Conservation (phyloP, 2,888 invertebrate genomes). For the Dorcus parallelipipedus region DNA sequence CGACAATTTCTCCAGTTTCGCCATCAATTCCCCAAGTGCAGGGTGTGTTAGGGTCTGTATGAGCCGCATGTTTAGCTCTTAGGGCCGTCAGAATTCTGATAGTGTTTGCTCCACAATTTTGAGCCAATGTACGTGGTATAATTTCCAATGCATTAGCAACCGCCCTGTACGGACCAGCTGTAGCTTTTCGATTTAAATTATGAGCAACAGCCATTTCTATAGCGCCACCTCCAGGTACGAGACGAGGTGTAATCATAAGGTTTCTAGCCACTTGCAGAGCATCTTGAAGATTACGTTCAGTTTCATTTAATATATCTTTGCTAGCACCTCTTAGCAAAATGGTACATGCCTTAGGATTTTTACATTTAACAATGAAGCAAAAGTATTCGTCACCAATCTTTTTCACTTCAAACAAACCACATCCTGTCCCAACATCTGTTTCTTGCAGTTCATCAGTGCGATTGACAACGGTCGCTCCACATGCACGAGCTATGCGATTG, state of each 20-base stretch:
- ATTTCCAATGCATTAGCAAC: slow-evolving; percentile 94
- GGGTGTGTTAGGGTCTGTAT: slow-evolving; percentile 43
- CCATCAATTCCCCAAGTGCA: slow-evolving; percentile 92
- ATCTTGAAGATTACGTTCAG: slow-evolving; percentile 93
- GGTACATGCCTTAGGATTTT: slow-evolving; percentile 96
- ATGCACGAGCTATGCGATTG: slow-evolving; percentile 93
- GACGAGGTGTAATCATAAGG: slow-evolving; percentile 70
- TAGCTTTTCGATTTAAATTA: slow-evolving; percentile 75
- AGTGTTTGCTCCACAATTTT: slow-evolving; percentile 98
- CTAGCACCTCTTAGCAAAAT: slow-evolving; percentile 94
- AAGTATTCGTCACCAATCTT: slow-evolving; percentile 94
- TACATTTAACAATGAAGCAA: slow-evolving; percentile 90
- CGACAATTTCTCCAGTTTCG: slow-evolving; percentile 85
- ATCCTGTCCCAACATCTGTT: slow-evolving; percentile 88
- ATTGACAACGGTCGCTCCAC: slow-evolving; percentile 93
- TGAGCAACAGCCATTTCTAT: slow-evolving; percentile 95
- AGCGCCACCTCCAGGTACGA: slow-evolving; percentile 95
- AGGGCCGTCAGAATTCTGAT: slow-evolving; percentile 93
- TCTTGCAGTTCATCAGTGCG: slow-evolving; percentile 94
- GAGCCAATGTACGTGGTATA: slow-evolving; percentile 93
- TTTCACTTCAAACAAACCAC: slow-evolving; percentile 94
- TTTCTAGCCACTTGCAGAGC: slow-evolving; percentile 96
- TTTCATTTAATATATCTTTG: slow-evolving; percentile 96
- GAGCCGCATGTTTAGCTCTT: slow-evolving; percentile 84
- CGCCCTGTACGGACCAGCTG: slow-evolving; percentile 94